phyloP scores from a whole-genome alignment of 2,888 invertebrate genomes.

The Platynereis dumerilii region DNA sequence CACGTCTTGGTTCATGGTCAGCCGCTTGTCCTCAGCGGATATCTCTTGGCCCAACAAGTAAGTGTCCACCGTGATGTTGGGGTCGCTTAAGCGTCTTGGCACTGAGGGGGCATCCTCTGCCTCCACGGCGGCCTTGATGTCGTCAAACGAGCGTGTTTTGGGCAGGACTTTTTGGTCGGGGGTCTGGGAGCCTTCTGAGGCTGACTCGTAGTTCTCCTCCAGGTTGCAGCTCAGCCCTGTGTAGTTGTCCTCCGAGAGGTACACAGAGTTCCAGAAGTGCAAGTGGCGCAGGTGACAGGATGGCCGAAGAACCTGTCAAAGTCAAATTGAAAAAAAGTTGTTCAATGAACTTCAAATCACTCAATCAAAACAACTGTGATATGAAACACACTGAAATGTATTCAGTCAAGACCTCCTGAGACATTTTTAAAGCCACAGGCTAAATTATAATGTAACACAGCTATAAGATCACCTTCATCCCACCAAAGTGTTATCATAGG shows the following conservation, averaged over 20 bases:
- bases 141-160: conserved; percentile 86
- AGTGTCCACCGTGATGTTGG: conserved; percentile 55
- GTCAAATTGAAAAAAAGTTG: neutral
- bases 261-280: conserved; percentile 84
- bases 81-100: conserved; percentile 83
- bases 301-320: conserved; percentile 81
- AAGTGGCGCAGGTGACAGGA: conserved; percentile 84
- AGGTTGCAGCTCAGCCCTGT: conserved; percentile 4
- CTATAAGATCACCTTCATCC: too few species aligned
- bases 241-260: conserved; percentile 69
- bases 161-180: conserved; percentile 40
- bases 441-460: too few species aligned
- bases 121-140: conserved; percentile 71
- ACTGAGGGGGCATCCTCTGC: conserved; percentile 55
- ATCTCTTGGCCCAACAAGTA: conserved; percentile 1
- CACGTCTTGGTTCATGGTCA: conserved; percentile 2
- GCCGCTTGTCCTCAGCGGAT: neutral
- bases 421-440: too few species aligned
- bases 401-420: too few species aligned
- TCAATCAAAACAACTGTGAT: too few species aligned
- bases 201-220: conserved; percentile 2
- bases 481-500: too few species aligned
- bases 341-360: neutral
- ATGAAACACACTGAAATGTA: too few species aligned
- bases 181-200: conserved; percentile 15